phyloP scores from a whole-genome alignment of 2,797 vertebrate genomes.

The Labroides dimidiatus region DNA sequence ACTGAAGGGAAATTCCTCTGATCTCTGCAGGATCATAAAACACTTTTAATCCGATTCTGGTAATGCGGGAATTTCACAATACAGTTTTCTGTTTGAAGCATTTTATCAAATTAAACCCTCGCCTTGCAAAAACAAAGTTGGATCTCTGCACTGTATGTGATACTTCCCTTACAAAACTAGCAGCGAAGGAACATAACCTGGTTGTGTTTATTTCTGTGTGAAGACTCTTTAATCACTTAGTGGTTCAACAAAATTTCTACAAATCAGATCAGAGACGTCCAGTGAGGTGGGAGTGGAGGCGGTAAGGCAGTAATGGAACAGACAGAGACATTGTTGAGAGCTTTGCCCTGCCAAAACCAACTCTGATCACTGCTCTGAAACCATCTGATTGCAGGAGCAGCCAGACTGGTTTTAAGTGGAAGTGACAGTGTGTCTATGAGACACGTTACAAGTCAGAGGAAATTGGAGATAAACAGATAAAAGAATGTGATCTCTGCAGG shows the following conservation, averaged over 20 bases:
- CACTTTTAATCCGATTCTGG: constrained; percentile 82
- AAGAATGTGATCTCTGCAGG: constrained; percentile 82
- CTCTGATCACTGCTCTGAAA: constrained; percentile 69
- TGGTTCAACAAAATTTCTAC: constrained; percentile 31
- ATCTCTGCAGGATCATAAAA: constrained; percentile 76
- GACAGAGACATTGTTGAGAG: constrained; percentile 69
- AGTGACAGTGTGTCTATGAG: constrained; percentile 83
- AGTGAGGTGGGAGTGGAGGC: constrained; percentile 35
- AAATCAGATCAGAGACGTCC: constrained; percentile 35
- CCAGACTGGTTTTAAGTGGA: constrained; percentile 67
- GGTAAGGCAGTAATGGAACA: constrained; percentile 51
- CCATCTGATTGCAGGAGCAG: constrained; percentile 66
- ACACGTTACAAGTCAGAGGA: constrained; percentile 82
- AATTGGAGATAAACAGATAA: constrained; percentile 86
- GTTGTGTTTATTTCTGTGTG: constrained; percentile 25
- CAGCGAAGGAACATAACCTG: constrained; percentile 9
- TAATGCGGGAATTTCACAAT: constrained; percentile 86
- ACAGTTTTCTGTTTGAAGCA: constrained; percentile 79
- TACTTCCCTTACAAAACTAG: constrained; percentile 4
- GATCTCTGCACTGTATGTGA: constrained; percentile 20
- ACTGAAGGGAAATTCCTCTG: constrained; percentile 87
- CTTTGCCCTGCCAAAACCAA: constrained; percentile 65
- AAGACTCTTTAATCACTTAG: constrained; percentile 31
- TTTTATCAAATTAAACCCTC: constrained; percentile 77
- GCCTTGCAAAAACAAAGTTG: constrained; percentile 67